Evolutionary conservation across 2,113 vertebrate genomes (phyloP).

Genomic region (Neolamprologus hecqui): DNA sequence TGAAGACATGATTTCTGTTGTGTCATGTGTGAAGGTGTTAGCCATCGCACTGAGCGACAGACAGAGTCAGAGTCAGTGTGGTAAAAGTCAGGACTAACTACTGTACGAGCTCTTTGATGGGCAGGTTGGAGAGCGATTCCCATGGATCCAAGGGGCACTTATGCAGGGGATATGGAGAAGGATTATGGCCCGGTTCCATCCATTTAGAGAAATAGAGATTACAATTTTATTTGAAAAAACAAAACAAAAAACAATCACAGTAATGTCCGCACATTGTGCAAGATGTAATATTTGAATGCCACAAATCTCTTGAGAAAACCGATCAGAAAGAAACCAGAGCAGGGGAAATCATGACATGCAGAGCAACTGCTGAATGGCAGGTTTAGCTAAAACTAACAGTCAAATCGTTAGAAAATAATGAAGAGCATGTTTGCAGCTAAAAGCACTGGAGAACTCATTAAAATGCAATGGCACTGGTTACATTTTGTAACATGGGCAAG

Average conservation of each 20-base stretch:
- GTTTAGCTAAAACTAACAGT: background rate
- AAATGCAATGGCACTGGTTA: background rate
- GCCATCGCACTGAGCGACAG: background rate
- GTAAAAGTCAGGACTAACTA: background rate
- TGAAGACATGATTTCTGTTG: background rate
- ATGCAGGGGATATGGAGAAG: background rate
- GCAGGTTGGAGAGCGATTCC: background rate
- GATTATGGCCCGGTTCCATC: accelerated
- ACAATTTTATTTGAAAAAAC: background rate
- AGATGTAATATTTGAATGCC: background rate
- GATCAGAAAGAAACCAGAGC: background rate
- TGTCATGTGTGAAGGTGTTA: background rate
- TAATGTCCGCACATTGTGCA: background rate
- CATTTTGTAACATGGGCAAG: background rate
- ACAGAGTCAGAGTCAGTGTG: background rate
- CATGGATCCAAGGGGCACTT: background rate
- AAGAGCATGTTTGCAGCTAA: background rate
- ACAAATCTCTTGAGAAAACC: background rate
- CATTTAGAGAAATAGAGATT: background rate
- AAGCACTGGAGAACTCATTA: background rate
- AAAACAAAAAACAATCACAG: background rate
- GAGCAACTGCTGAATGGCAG: background rate
- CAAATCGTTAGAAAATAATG: background rate
- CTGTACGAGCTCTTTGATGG: background rate
- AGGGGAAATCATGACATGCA: background rate